Evolutionary conservation across 1,140 invertebrate genomes (phyloP), one percentile per base, ranked within the genome.

Genomic region (Stratiolaelaps scimitus): DNA sequence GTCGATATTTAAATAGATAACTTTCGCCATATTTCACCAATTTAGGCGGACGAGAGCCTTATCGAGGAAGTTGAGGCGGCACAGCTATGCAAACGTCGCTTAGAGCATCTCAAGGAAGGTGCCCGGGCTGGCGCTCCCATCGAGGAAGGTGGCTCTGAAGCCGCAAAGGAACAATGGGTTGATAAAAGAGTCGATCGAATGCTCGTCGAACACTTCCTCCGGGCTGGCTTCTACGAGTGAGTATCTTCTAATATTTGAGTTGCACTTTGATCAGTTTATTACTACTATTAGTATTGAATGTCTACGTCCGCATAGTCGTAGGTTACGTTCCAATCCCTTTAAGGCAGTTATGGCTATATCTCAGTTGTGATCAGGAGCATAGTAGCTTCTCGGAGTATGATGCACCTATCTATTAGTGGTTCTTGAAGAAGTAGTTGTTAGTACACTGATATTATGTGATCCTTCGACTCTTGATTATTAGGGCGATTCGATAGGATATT

Each of bases 181-280:
- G 82, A 87, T 67, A 86, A 88, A 64, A 82, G 93, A 64, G 75
- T 97, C 23, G 92, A 97, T 77, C 81, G 94, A 64, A 89, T 97
- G 85, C 78, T 98, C 13, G 89, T 97, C 17, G 94, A 98, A 75
- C 93, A 97, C 77, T 89, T 94, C 71, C 80, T 97, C n/a, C 80
- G 92, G 66, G 86, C 88, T 75, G 93, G 94, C 0, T 96, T 92
- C 76, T 98, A 98, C 73, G 87, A 89, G 83, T 86, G 17, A 75
- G 76, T 70, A 43, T 48, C 4, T 10, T 29, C 53, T 20, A 26
- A 6, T 28, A 15, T 6, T 48, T 48, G 5, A 15, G 28, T 19
- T 6, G 47, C 7, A 48, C 15, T 48, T 28, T 4, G 15, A 48
- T 28, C n/a, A n/a, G n/a, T 48, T 48, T 28, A 19, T n/a, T n/a